Evolutionary conservation across 2,797 vertebrate species (phyloP).

Genomic region (Lagorchestes hirsutus): DNA sequence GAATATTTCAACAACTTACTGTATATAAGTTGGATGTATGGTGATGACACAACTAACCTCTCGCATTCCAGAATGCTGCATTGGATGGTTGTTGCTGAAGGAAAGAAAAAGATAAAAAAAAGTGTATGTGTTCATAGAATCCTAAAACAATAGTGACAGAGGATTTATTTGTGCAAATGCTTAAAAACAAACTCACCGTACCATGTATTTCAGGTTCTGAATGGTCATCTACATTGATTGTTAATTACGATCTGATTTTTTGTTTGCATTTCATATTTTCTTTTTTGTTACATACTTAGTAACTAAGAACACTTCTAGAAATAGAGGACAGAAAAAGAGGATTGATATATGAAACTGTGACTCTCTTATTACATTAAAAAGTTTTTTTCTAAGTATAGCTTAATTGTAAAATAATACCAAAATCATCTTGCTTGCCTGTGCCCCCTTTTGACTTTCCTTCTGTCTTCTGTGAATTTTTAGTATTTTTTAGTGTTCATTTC

Average conservation of each 20-base stretch:
- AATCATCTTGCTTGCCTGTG: not conserved
- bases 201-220: not conserved
- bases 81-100: slow-evolving; percentile 95
- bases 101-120: slow-evolving; percentile 92
- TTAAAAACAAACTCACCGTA: not conserved
- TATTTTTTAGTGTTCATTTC: not conserved
- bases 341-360: not conserved
- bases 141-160: not conserved
- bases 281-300: not conserved
- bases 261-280: not conserved
- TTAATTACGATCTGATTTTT: not conserved
- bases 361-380: not conserved
- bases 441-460: not conserved
- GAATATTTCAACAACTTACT: slow-evolving; percentile 92
- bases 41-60: slow-evolving; percentile 92
- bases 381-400: not conserved
- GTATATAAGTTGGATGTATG: slow-evolving; percentile 93
- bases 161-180: not conserved
- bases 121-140: slow-evolving; percentile 84
- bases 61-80: slow-evolving; percentile 96
- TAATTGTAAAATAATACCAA: not conserved
- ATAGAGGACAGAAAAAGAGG: not conserved
- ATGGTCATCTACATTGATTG: not conserved
- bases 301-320: not conserved
- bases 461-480: not conserved